Conservation (phyloP, 2,888 invertebrate species). For the Adelphocoris suturalis region DNA sequence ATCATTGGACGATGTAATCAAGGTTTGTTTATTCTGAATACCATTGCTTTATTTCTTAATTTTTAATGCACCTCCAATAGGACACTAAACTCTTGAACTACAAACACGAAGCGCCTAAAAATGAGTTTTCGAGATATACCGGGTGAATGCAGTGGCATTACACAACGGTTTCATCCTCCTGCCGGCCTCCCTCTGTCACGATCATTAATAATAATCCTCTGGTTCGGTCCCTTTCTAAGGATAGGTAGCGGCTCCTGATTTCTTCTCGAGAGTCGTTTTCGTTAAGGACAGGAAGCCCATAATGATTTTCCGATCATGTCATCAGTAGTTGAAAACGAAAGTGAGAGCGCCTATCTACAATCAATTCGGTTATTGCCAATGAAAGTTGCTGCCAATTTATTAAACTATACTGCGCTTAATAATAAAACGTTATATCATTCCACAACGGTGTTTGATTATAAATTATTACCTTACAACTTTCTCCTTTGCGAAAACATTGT, state of each 20-base stretch:
- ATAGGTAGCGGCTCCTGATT: background rate
- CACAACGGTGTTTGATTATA: background rate
- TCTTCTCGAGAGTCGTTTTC: background rate
- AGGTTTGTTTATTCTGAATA: background rate
- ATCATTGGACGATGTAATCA: background rate
- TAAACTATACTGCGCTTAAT: background rate
- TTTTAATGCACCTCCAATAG: background rate
- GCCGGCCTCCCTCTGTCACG: background rate
- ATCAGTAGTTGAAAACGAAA: background rate
- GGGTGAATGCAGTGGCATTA: background rate
- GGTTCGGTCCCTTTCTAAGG: background rate
- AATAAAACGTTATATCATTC: background rate
- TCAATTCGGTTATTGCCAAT: background rate
- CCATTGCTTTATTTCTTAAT: background rate
- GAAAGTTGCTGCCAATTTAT: background rate
- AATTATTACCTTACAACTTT: background rate
- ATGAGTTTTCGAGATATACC: background rate
- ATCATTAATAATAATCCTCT: background rate
- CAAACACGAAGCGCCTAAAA: background rate
- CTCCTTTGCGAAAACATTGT: background rate
- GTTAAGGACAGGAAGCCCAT: background rate
- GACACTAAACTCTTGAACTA: background rate
- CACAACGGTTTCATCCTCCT: conserved; percentile 9
- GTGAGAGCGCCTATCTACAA: background rate
- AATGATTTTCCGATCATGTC: conserved; percentile 3